Evolutionary conservation across 1,140 invertebrate species (phyloP).

Genomic region (Rhopalosiphum padi): DNA sequence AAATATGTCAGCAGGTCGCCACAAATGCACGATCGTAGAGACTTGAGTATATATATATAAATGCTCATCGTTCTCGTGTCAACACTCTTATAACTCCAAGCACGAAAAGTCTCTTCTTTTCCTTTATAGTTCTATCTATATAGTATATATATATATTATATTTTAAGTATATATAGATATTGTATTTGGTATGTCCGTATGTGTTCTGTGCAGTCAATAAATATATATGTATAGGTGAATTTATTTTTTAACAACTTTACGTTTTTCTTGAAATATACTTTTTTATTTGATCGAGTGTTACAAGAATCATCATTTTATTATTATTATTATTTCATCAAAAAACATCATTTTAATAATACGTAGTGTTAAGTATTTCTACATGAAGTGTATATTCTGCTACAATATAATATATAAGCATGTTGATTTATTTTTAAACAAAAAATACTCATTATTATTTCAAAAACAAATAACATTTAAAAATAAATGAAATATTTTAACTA

Average conservation of each 20-base stretch:
- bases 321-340: not conserved
- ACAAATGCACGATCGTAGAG: not conserved
- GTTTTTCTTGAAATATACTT: not conserved
- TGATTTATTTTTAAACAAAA: not conserved
- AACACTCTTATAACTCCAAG: not conserved
- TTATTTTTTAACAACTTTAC: not conserved
- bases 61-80: not conserved
- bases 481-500: not conserved
- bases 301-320: not conserved
- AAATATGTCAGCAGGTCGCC: constrained; percentile 6
- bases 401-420: not conserved
- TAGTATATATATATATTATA: not conserved
- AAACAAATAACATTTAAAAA: not conserved
- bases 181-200: not conserved
- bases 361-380: not conserved
- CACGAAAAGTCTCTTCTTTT: not conserved
- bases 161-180: not conserved
- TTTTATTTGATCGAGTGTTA: not conserved
- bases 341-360: not conserved
- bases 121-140: no score
- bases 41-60: not conserved
- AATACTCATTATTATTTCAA: not conserved
- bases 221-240: not conserved
- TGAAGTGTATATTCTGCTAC: not conserved
- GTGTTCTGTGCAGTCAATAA: not conserved